These are phyloP conservation scores for Channa striata DNA, from an alignment of 2,797 vertebrate species.

Conservation along the genomic window DNA sequence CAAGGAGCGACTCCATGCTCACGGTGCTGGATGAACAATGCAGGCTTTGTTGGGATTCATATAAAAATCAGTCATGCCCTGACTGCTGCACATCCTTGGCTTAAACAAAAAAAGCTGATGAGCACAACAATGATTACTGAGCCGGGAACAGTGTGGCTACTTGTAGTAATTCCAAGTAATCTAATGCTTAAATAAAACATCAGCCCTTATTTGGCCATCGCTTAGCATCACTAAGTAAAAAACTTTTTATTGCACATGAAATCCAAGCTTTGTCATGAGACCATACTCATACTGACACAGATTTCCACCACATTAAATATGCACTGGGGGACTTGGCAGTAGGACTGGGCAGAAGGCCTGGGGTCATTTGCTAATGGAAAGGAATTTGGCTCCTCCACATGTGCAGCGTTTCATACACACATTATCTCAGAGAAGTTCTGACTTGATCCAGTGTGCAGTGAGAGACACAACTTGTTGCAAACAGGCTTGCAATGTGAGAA, in stretches of 20 bases:
- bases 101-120: slow-evolving; percentile 22
- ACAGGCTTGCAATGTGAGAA: slow-evolving; percentile 8
- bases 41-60: slow-evolving; percentile 72
- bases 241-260: slow-evolving; percentile 57
- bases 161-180: slow-evolving; percentile 33
- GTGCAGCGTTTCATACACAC: slow-evolving; percentile 64
- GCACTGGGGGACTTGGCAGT: slow-evolving; percentile 63
- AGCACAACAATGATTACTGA: slow-evolving; percentile 21
- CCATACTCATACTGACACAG: slow-evolving; percentile 66
- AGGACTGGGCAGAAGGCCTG: slow-evolving; percentile 67
- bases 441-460: slow-evolving; percentile 32
- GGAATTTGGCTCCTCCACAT: slow-evolving; percentile 81
- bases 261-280: slow-evolving; percentile 64
- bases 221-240: slow-evolving; percentile 24
- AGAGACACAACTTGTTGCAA: slow-evolving; percentile 5
- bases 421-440: slow-evolving; percentile 65
- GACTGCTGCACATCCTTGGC: slow-evolving; percentile 50
- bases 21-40: slow-evolving; percentile 69
- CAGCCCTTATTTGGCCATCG: slow-evolving; percentile 53
- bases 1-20: slow-evolving; percentile 50
- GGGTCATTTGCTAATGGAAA: slow-evolving; percentile 81
- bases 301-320: slow-evolving; percentile 72
- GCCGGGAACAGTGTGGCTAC: slow-evolving; percentile 19
- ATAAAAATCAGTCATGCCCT: slow-evolving; percentile 69
- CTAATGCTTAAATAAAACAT: slow-evolving; percentile 14